Conservation (phyloP, 2,888 invertebrate genomes). For the Limnephilus auricula region DNA sequence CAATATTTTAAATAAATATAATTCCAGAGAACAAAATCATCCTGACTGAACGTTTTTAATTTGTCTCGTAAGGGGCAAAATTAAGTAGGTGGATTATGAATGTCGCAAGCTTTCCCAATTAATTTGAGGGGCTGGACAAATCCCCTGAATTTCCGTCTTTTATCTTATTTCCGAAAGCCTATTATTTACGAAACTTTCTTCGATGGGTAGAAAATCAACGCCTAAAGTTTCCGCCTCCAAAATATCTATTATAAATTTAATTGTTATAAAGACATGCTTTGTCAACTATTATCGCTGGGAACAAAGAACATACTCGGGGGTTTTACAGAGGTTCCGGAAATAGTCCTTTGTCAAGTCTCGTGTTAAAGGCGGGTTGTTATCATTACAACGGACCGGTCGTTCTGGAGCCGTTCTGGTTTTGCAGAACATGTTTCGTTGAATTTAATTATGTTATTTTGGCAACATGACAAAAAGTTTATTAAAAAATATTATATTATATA, state of each 20-base stretch:
- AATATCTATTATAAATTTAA: neutral
- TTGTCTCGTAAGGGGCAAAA: neutral
- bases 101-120: neutral
- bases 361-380: neutral
- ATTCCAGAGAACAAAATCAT: neutral
- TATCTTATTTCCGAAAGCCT: neutral
- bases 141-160: neutral
- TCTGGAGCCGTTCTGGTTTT: neutral
- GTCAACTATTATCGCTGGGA: neutral
- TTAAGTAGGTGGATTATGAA: neutral
- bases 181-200: neutral
- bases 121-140: neutral
- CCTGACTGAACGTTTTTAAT: neutral
- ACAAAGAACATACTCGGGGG: neutral
- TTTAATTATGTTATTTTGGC: neutral
- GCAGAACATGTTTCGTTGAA: neutral
- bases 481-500: no score
- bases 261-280: neutral
- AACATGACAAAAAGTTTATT: neutral
- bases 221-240: neutral
- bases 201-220: neutral
- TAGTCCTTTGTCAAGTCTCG: neutral
- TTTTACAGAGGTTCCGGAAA: neutral
- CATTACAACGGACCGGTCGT: neutral
- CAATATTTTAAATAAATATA: neutral